These are phyloP conservation scores for Aporrectodea caliginosa DNA, from an alignment of 1,140 invertebrate species.

Conservation along the genomic window DNA sequence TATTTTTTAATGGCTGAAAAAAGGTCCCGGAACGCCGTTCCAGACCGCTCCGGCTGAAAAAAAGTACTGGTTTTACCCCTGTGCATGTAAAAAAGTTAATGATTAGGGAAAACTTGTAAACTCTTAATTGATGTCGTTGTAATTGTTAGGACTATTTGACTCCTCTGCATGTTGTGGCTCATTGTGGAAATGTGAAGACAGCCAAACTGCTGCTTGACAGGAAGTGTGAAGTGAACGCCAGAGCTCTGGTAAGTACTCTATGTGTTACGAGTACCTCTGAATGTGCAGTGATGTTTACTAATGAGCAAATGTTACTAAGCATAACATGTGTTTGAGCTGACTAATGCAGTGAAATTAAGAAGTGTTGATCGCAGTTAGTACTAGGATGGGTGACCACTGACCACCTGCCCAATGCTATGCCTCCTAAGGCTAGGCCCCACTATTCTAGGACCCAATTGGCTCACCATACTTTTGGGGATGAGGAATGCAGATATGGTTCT, in stretches of 20 bases:
- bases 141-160: conserved; percentile 27
- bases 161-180: conserved; percentile 82
- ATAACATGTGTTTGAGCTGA: neutral
- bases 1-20: neutral
- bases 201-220: conserved; percentile 89
- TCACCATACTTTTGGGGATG: no score
- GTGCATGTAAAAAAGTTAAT: no score
- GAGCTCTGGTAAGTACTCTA: conserved; percentile 27
- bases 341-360: neutral
- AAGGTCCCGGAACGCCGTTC: neutral
- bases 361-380: neutral
- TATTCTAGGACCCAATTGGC: no score
- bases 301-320: neutral
- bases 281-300: neutral
- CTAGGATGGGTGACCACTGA: no score
- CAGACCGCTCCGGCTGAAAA: neutral
- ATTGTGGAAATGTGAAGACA: conserved; percentile 84
- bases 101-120: no score
- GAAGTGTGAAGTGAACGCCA: conserved; percentile 58
- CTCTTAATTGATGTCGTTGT: neutral
- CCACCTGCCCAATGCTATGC: no score
- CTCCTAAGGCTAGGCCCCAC: no score
- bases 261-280: neutral
- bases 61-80: neutral
- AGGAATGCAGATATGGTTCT: no score